Percentiles rank a stretch among this genome's conserved stretches.
Conservation (phyloP, 2,888 invertebrate species). For the Drosophila silvestris region DNA sequence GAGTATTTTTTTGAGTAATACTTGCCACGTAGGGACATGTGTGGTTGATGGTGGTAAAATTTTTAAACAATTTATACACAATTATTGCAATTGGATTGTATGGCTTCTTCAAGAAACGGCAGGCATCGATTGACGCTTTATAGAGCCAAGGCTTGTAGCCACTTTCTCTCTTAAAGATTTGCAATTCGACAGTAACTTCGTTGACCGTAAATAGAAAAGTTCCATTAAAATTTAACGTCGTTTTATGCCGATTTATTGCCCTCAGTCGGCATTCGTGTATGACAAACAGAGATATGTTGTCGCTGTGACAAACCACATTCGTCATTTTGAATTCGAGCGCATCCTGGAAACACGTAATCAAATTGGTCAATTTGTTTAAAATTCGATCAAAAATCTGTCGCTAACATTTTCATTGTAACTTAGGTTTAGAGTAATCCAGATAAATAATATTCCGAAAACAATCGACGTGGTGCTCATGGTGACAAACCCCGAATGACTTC, state of each 20-base stretch:
- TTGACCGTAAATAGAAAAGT: not conserved
- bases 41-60: rapidly evolving
- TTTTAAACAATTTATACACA: not conserved
- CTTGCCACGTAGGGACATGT: not conserved
- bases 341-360: not conserved
- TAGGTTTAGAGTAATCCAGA: no score
- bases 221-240: conserved; percentile 15
- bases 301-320: no score
- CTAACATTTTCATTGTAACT: no score
- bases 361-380: not conserved
- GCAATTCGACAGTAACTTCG: rapidly evolving
- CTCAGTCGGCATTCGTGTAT: no score
- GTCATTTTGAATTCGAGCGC: no score
- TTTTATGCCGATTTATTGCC: conserved; percentile 1
- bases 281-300: no score
- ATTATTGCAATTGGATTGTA: rapidly evolving
- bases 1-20: not conserved
- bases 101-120: not conserved
- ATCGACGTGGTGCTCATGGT: no score
- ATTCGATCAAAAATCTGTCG: not conserved
- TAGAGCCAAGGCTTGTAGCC: not conserved
- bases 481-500: no score
- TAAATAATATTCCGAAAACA: no score
- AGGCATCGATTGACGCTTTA: rapidly evolving
- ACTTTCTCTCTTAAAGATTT: not conserved